A percentile compares a stretch with the other conserved stretches of the same genome.
Evolutionary conservation across 2,888 invertebrate species (phyloP).

Genomic region (Cheiracanthium punctorium): DNA sequence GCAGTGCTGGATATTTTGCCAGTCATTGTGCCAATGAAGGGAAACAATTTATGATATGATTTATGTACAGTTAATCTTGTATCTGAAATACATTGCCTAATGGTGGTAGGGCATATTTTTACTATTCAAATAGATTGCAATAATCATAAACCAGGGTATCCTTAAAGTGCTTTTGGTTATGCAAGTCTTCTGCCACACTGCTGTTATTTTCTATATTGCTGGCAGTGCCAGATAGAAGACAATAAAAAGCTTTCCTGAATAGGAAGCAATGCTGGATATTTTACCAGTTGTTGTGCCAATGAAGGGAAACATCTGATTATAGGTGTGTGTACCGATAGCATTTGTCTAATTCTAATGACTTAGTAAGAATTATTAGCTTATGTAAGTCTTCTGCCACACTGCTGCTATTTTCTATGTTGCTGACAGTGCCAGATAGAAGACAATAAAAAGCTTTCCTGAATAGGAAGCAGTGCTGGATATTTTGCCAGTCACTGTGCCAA

Average conservation of each 20-base stretch:
- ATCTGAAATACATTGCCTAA: no score
- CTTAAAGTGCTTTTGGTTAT: background rate
- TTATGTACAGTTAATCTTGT: no score
- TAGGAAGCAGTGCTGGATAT: conserved; percentile 24
- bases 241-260: background rate
- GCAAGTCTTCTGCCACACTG: conserved; percentile 24
- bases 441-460: background rate
- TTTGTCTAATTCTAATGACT: no score
- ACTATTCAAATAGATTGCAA: no score
- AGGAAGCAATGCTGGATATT: conserved; percentile 9
- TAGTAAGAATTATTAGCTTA: no score
- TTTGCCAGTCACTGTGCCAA: conserved; percentile 31
- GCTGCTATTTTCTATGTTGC: background rate
- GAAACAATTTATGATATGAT: background rate
- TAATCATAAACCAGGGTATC: background rate
- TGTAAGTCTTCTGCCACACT: background rate
- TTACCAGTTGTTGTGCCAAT: conserved; percentile 14
- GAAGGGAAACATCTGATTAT: conserved; percentile 15
- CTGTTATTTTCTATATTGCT: background rate
- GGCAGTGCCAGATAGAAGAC: conserved; percentile 22
- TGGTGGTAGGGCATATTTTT: no score
- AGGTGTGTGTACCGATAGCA: no score
- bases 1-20: conserved; percentile 4
- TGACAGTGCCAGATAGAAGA: conserved; percentile 13
- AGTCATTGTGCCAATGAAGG: conserved; percentile 5